Percentiles rank a stretch among this genome's conserved stretches.
phyloP scores from a whole-genome alignment of 2,113 vertebrate genomes.

The Enhydra lutris region DNA sequence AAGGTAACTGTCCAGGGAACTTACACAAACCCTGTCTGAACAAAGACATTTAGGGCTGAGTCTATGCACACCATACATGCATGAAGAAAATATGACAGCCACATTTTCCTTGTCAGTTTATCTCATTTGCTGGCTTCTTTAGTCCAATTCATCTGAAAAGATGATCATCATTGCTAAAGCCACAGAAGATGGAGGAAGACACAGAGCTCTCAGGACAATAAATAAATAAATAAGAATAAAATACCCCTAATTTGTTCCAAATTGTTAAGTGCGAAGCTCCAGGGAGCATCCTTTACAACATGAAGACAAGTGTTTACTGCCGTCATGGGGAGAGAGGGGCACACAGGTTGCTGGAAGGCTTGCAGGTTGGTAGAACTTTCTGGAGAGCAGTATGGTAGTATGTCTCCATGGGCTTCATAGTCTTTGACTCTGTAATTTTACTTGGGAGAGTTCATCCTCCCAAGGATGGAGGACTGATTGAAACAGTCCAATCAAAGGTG shows the following conservation, averaged over 20 bases:
- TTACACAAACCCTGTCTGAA: background rate
- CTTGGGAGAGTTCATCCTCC: background rate
- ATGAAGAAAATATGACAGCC: background rate
- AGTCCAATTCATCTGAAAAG: background rate
- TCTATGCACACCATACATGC: fast-evolving
- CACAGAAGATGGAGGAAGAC: background rate
- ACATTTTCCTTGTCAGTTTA: background rate
- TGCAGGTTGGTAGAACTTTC: background rate
- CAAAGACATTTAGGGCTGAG: no score
- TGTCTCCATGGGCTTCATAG: background rate
- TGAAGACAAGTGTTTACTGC: background rate
- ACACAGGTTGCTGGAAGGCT: background rate
- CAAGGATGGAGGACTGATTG: no score
- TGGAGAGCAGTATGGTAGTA: background rate
- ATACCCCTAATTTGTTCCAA: background rate
- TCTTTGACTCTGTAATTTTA: background rate
- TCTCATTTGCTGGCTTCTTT: background rate
- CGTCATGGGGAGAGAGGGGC: background rate
- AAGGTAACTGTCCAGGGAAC: background rate
- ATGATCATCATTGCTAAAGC: background rate
- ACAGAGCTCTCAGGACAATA: background rate
- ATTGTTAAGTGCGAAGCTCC: background rate
- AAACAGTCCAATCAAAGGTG: fast-evolving
- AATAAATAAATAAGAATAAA: background rate
- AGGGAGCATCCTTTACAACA: background rate